Percentiles rank a stretch among this genome's conserved stretches.
These are phyloP conservation scores for Drosophila auraria DNA, from an alignment of 1,140 invertebrate species.

Conservation along the genomic window DNA sequence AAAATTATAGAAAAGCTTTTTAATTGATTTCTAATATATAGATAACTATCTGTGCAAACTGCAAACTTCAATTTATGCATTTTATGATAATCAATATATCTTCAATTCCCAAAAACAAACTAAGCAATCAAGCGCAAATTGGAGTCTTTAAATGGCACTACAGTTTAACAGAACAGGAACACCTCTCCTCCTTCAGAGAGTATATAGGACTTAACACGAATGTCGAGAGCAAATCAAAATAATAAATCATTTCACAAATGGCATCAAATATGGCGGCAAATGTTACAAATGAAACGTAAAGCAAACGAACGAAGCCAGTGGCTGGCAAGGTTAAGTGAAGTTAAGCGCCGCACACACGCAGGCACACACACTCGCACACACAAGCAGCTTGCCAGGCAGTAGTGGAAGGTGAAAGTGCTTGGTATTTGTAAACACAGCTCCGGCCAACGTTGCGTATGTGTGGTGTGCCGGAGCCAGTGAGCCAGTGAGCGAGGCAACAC, in stretches of 20 bases:
- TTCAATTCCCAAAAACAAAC: constrained; percentile 1
- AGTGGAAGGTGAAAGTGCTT: constrained; percentile 73
- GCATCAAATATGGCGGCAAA: constrained; percentile 84
- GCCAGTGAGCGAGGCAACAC: constrained; percentile 33
- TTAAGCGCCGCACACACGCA: constrained; percentile 60
- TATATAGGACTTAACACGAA: constrained; percentile 54
- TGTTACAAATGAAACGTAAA: constrained; percentile 84
- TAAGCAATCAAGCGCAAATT: constrained; percentile 6
- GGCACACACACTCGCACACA: constrained; percentile 40
- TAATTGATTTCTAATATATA: background rate
- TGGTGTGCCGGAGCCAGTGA: constrained; percentile 37
- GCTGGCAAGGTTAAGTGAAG: constrained; percentile 80
- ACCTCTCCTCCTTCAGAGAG: constrained; percentile 12
- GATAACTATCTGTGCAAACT: background rate
- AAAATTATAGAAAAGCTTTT: background rate
- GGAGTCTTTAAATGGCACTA: constrained; percentile 8
- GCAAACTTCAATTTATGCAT: background rate
- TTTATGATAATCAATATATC: background rate
- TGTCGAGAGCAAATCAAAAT: constrained; percentile 83
- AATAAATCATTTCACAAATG: constrained; percentile 84
- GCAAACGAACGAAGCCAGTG: constrained; percentile 72
- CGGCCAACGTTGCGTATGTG: constrained; percentile 65
- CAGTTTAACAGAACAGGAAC: constrained; percentile 24
- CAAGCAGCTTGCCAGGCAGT: constrained; percentile 19
- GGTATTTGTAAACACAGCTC: constrained; percentile 60